These are phyloP conservation scores for Pyrrhosoma nymphula DNA, from an alignment of 2,888 invertebrate species.

Conservation along the genomic window DNA sequence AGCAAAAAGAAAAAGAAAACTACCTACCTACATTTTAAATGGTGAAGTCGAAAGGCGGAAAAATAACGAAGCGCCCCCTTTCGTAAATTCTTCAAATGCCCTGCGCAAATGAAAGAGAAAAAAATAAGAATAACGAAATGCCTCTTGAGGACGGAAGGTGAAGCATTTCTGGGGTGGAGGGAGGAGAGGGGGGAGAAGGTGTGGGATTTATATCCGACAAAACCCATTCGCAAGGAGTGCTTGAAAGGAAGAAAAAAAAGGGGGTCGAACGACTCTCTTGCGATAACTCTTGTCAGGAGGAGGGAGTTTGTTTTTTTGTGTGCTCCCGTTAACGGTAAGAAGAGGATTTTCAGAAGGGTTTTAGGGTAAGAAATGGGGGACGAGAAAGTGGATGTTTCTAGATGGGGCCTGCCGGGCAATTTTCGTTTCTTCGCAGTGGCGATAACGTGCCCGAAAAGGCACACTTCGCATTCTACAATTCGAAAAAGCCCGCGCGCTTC, in stretches of 20 bases:
- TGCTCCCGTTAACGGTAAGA: not conserved
- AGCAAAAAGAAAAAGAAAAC: not conserved
- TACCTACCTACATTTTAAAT: not conserved
- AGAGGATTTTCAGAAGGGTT: not conserved
- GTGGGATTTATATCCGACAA: constrained; percentile 3
- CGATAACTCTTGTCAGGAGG: not conserved
- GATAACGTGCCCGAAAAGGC: not conserved
- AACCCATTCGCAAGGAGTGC: not conserved
- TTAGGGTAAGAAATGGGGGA: not conserved
- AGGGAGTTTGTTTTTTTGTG: not conserved
- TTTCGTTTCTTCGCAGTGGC: not conserved
- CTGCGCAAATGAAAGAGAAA: not conserved
- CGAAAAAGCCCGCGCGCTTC: not conserved
- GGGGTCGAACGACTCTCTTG: not conserved
- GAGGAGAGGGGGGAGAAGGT: not conserved
- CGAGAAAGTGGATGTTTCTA: not conserved
- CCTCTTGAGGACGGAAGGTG: not conserved
- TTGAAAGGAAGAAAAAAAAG: not conserved
- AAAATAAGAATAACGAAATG: not conserved
- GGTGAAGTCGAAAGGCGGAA: constrained; percentile 9
- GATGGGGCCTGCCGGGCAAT: not conserved
- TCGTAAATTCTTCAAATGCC: constrained; percentile 5
- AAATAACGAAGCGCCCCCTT: constrained; percentile 4
- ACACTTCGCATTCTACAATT: not conserved
- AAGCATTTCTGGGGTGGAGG: not conserved